These are phyloP conservation scores for Caenorhabditis parvicauda DNA, from an alignment of 2,888 invertebrate species.

Conservation along the genomic window DNA sequence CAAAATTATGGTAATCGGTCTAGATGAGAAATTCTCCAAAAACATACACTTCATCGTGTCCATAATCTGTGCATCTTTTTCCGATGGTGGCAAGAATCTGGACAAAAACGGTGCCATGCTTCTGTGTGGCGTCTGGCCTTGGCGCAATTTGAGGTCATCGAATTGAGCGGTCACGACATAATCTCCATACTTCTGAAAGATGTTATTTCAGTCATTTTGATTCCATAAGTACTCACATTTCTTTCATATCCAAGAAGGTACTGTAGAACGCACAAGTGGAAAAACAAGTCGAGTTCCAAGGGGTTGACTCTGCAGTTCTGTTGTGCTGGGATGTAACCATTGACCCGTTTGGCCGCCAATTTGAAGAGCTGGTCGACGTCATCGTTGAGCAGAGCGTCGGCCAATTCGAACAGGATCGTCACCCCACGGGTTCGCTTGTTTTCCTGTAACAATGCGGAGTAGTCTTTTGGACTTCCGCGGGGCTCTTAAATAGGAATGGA, in stretches of 20 bases:
- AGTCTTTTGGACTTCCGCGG: no score
- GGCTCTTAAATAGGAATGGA: no score
- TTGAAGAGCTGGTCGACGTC: conserved; percentile 22
- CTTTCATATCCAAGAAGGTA: conserved; percentile 16
- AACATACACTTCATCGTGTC: conserved; percentile 22
- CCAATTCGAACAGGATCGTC: conserved; percentile 9
- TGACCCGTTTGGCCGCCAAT: conserved; percentile 11
- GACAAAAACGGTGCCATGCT: conserved; percentile 28
- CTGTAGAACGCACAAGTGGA: conserved; percentile 15
- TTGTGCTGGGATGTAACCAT: conserved; percentile 14
- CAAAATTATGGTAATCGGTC: no score
- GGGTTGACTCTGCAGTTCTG: conserved; percentile 17
- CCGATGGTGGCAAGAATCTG: conserved; percentile 17
- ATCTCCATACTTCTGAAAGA: conserved; percentile 13
- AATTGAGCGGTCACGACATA: conserved; percentile 13
- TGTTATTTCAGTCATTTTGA: not conserved
- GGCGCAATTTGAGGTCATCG: conserved; percentile 17
- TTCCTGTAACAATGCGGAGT: conserved; percentile 9
- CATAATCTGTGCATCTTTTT: conserved; percentile 14
- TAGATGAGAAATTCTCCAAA: not conserved
- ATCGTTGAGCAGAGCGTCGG: conserved; percentile 19
- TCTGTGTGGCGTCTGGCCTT: conserved; percentile 8
- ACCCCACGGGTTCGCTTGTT: conserved; percentile 12
- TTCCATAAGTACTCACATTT: not conserved
- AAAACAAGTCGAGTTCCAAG: conserved; percentile 21